A percentile compares a stretch with the other conserved stretches of the same genome.
Conservation (phyloP, 2,888 invertebrate genomes). For the Chydorus sphaericus region DNA sequence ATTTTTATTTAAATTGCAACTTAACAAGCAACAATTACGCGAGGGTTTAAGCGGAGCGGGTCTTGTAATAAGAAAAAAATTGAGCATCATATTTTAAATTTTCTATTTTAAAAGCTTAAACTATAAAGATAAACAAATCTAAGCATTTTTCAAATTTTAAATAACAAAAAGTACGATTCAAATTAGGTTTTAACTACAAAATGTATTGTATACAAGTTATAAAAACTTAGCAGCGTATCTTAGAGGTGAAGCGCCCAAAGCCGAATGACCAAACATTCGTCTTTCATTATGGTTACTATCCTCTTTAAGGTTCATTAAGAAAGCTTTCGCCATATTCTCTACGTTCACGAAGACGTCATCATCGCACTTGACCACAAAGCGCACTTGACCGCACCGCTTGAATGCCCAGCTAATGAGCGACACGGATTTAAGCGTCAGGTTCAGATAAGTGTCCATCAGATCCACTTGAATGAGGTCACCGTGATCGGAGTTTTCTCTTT, state of each 20-base stretch:
- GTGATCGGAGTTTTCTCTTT: neutral
- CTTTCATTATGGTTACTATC: no score
- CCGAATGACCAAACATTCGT: neutral
- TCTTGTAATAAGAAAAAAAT: no score
- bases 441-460: constrained; percentile 1
- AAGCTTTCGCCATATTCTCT: neutral
- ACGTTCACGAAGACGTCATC: constrained; percentile 2
- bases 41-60: no score
- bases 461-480: constrained; percentile 5
- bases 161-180: no score
- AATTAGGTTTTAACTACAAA: no score
- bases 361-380: constrained; percentile 7
- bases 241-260: neutral
- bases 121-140: no score
- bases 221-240: neutral
- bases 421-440: constrained; percentile 2
- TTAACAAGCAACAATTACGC: neutral
- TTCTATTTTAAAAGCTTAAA: neutral
- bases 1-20: no score
- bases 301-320: neutral
- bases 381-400: neutral
- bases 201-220: no score
- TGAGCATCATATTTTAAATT: no score
- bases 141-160: no score
- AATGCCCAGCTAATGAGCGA: neutral